Conservation (phyloP, 2,888 invertebrate genomes). For the Plebejus argus region DNA sequence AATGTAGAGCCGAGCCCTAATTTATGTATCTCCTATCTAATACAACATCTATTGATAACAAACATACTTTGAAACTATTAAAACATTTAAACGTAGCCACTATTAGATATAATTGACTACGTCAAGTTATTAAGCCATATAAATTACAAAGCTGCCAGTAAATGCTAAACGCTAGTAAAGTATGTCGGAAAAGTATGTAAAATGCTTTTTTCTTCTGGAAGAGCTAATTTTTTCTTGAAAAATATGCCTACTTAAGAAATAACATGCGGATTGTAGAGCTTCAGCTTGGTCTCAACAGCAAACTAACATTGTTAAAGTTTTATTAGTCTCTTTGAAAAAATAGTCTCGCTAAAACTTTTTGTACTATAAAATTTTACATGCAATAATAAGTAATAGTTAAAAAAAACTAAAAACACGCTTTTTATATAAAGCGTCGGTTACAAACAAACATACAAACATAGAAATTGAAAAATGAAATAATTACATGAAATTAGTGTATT, state of each 20-base stretch:
- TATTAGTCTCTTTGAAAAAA: not conserved
- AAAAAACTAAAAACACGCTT: too few relatives aligned
- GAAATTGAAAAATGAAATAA: too few relatives aligned
- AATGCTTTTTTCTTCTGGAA: not conserved
- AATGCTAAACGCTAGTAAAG: not conserved
- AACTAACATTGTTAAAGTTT: not conserved
- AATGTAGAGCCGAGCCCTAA: not conserved
- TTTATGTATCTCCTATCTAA: not conserved
- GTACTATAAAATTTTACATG: not conserved
- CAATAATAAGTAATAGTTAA: too few relatives aligned
- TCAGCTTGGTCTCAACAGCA: not conserved
- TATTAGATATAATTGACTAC: constrained; percentile 7
- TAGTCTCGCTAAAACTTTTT: not conserved
- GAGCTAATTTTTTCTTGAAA: not conserved
- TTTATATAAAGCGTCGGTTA: too few relatives aligned
- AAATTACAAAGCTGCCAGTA: not conserved
- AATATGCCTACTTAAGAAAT: not conserved
- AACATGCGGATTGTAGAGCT: not conserved
- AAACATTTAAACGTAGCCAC: not conserved
- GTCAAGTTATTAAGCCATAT: constrained; percentile 14
- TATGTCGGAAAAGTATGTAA: not conserved
- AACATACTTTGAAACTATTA: not conserved
- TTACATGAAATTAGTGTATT: too few relatives aligned
- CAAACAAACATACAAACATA: too few relatives aligned
- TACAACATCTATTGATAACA: not conserved